Conservation (phyloP, 1,140 invertebrate species). For the Maconellicoccus hirsutus region DNA sequence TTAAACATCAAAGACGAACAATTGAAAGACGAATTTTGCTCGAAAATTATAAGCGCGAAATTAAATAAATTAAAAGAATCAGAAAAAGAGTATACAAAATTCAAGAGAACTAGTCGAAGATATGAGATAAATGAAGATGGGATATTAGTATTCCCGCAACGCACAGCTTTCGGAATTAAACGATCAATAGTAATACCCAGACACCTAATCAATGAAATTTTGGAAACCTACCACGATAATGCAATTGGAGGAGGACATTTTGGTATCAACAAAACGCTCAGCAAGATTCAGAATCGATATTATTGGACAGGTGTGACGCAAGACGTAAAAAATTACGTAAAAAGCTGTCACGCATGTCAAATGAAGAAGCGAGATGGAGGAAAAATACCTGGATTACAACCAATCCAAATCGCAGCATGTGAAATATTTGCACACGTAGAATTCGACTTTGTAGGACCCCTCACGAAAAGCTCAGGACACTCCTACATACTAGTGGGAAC, state of each 20-base stretch:
- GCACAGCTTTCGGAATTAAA: too few relatives aligned
- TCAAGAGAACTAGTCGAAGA: too few relatives aligned
- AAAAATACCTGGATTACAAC: constrained; percentile 2
- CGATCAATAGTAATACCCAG: constrained; percentile 18
- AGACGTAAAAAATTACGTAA: too few relatives aligned
- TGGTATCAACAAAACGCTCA: not conserved
- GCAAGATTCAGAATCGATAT: constrained; percentile 13
- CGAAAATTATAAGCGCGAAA: too few relatives aligned
- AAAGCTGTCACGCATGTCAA: constrained; percentile 17
- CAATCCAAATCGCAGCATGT: not conserved
- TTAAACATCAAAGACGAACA: too few relatives aligned
- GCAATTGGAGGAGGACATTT: not conserved
- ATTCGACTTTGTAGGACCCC: not conserved
- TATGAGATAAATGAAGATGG: too few relatives aligned
- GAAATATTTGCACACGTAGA: not conserved
- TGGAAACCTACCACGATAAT: not conserved
- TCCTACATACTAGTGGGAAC: not conserved
- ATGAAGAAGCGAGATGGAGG: not conserved
- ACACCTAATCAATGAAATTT: not conserved
- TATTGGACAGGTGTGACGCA: constrained; percentile 11
- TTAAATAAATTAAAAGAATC: too few relatives aligned
- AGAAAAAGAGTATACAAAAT: too few relatives aligned
- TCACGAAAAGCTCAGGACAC: not conserved
- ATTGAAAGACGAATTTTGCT: too few relatives aligned
- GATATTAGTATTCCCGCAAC: too few relatives aligned